phyloP scores from a whole-genome alignment of 2,797 vertebrate genomes.

The Sphenopsis melanotis region DNA sequence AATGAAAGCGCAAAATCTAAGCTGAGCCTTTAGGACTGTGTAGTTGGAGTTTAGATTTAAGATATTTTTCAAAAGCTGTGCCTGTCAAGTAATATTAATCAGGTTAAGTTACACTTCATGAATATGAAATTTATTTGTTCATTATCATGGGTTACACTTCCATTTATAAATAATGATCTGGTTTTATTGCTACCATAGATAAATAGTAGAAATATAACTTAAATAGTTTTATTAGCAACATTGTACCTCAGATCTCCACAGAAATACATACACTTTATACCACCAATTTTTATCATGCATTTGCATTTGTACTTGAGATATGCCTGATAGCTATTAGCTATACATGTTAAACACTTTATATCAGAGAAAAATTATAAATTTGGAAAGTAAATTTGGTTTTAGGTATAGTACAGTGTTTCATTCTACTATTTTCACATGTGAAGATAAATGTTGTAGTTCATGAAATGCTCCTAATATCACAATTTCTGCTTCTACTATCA shows the following conservation, averaged over 20 bases:
- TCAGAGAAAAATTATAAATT: neutral
- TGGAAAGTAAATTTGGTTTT: neutral
- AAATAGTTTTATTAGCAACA: neutral
- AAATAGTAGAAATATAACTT: conserved; percentile 24
- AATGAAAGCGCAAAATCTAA: neutral
- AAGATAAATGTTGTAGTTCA: neutral
- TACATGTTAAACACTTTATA: neutral
- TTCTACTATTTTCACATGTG: neutral
- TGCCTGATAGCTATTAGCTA: neutral
- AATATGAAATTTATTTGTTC: conserved; percentile 39
- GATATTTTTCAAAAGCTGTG: neutral
- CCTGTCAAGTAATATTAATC: conserved; percentile 26
- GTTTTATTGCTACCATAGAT: neutral
- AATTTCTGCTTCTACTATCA: neutral
- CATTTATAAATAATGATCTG: neutral
- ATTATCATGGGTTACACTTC: neutral
- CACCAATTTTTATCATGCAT: neutral
- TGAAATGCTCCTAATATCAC: neutral
- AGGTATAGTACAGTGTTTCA: neutral
- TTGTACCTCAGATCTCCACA: neutral
- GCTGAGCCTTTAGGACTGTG: neutral
- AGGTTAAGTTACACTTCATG: conserved; percentile 31
- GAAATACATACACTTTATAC: neutral
- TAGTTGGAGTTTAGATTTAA: neutral
- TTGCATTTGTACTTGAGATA: neutral